These are phyloP conservation scores for Coleophora deauratella DNA, from an alignment of 2,888 invertebrate genomes.

Conservation along the genomic window DNA sequence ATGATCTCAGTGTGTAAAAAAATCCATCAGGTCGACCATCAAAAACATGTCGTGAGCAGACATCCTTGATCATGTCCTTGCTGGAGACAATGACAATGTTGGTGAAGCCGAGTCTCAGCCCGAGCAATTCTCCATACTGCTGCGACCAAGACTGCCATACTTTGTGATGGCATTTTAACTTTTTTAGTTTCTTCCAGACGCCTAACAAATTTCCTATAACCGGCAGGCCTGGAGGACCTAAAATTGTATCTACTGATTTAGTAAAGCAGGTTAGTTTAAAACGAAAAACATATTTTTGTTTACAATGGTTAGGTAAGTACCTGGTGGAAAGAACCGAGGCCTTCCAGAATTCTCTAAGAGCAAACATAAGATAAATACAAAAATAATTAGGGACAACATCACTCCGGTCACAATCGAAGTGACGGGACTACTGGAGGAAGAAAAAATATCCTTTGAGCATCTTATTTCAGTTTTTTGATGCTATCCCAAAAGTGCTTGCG, in stretches of 20 bases:
- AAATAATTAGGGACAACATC: constrained; percentile 24
- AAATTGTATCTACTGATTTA: constrained; percentile 20
- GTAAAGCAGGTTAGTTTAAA: constrained; percentile 4
- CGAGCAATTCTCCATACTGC: constrained; percentile 78
- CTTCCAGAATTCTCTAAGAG: constrained; percentile 13
- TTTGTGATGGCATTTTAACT: constrained; percentile 61
- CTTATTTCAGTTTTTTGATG: constrained; percentile 7
- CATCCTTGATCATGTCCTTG: constrained; percentile 76
- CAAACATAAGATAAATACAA: constrained; percentile 18
- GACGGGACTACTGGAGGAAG: not conserved
- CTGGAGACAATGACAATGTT: constrained; percentile 78
- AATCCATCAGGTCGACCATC: constrained; percentile 83
- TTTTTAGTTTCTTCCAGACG: constrained; percentile 38
- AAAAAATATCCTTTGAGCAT: not conserved
- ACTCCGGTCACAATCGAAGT: constrained; percentile 3
- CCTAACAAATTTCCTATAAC: constrained; percentile 51
- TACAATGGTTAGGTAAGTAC: constrained; percentile 10
- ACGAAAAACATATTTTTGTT: not conserved
- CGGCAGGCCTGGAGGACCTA: constrained; percentile 50
- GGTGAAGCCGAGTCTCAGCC: constrained; percentile 76
- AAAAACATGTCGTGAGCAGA: constrained; percentile 77
- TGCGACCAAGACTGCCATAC: constrained; percentile 75
- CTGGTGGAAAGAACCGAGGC: constrained; percentile 26
- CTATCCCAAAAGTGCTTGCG: constrained; percentile 11
- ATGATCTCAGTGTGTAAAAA: constrained; percentile 79